Evolutionary conservation across 2,888 invertebrate genomes (phyloP).

Genomic region (Podotricha telesiphe): DNA sequence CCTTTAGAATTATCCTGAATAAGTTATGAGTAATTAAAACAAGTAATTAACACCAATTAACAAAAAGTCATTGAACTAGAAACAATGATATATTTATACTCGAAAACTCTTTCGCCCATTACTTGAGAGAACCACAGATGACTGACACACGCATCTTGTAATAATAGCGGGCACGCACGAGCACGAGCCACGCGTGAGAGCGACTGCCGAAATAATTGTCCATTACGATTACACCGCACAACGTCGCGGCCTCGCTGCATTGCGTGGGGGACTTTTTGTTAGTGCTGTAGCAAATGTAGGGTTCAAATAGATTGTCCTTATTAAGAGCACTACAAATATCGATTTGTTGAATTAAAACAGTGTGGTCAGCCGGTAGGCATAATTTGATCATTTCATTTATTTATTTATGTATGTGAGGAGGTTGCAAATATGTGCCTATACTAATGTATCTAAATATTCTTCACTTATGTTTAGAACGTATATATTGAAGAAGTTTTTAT

Average conservation of each 20-base stretch:
- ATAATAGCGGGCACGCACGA: slow-evolving; percentile 70
- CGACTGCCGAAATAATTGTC: slow-evolving; percentile 82
- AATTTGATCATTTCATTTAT: slow-evolving; percentile 12
- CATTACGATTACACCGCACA: slow-evolving; percentile 65
- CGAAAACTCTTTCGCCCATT: slow-evolving; percentile 44
- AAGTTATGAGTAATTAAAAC: neutral
- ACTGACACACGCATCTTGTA: slow-evolving; percentile 62
- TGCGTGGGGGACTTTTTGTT: slow-evolving; percentile 40
- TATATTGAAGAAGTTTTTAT: neutral
- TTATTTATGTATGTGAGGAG: neutral
- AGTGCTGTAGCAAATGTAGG: slow-evolving; percentile 29
- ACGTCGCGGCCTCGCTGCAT: slow-evolving; percentile 27
- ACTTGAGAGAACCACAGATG: slow-evolving; percentile 43
- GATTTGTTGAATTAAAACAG: slow-evolving; percentile 20
- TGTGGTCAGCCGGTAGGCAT: slow-evolving; percentile 12
- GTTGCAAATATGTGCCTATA: neutral
- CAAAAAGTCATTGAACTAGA: neutral
- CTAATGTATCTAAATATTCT: neutral
- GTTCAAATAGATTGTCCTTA: slow-evolving; percentile 36
- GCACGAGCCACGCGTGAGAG: slow-evolving; percentile 81
- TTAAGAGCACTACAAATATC: slow-evolving; percentile 34
- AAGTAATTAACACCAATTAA: neutral
- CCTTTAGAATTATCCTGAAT: neutral
- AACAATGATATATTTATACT: neutral
- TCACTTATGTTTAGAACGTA: neutral